Evolutionary conservation across 2,113 vertebrate genomes (phyloP).

Genomic region (Globicephala melas): DNA sequence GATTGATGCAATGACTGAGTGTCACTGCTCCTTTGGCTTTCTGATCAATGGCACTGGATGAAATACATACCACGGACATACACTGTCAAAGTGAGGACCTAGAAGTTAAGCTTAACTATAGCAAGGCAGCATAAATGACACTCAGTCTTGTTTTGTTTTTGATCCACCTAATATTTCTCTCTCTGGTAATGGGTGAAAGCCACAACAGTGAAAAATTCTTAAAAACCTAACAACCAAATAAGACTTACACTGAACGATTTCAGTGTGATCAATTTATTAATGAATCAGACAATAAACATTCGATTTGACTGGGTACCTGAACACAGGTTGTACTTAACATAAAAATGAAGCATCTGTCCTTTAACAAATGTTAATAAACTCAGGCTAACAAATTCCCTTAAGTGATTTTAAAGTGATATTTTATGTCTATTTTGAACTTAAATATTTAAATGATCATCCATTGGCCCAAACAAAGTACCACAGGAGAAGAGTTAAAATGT

Average conservation of each 20-base stretch:
- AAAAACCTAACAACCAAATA: neutral
- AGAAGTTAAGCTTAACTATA: neutral
- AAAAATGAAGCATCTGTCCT: neutral
- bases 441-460: constrained; percentile 30
- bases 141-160: neutral
- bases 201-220: neutral
- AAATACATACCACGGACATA: neutral
- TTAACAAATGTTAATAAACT: constrained; percentile 31
- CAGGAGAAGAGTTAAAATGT: constrained; percentile 18
- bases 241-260: neutral
- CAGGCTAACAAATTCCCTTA: neutral
- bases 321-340: neutral
- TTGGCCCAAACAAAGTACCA: neutral
- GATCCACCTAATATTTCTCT: neutral
- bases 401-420: constrained; percentile 43
- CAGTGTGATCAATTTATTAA: constrained; percentile 27
- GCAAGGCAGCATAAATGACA: neutral
- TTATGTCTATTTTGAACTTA: constrained; percentile 39
- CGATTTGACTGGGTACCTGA: neutral
- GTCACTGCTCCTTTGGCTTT: neutral
- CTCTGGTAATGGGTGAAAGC: constrained; percentile 9
- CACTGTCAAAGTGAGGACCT: neutral
- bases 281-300: constrained; percentile 30
- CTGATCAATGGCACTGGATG: neutral
- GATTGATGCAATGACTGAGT: neutral